Conservation (phyloP, 2,113 vertebrate species). For the Hydrolagus affinis region DNA sequence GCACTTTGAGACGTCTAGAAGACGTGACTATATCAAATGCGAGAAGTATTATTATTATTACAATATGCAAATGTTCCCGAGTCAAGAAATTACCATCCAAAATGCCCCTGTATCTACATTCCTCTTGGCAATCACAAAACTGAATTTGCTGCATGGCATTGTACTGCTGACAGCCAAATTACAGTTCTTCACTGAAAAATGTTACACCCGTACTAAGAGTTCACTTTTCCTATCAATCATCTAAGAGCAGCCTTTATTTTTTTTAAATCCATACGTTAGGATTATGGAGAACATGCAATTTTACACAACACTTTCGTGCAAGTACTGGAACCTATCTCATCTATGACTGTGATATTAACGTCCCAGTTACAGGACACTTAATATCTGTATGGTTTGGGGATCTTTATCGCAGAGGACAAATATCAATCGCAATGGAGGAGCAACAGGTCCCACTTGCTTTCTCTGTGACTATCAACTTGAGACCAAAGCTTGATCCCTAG, state of each 20-base stretch:
- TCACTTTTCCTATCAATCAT: conserved; percentile 6
- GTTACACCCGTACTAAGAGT: background rate
- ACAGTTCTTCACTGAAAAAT: background rate
- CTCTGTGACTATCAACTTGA: background rate
- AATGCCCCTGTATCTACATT: background rate
- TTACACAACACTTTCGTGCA: conserved; percentile 10
- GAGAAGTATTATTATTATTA: too few relatives aligned
- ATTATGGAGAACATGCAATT: background rate
- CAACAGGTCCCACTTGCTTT: background rate
- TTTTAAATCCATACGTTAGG: background rate
- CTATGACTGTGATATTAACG: background rate
- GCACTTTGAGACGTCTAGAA: too few relatives aligned
- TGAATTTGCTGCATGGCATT: background rate
- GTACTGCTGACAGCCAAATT: background rate
- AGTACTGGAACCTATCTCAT: background rate
- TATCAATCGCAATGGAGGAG: background rate
- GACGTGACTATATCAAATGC: too few relatives aligned
- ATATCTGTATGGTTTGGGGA: background rate
- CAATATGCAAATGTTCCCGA: background rate
- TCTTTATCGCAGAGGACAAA: background rate
- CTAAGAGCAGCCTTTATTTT: background rate
- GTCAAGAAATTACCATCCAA: conserved; percentile 9
- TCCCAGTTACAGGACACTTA: background rate
- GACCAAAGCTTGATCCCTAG: background rate
- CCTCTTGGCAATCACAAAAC: background rate